A percentile compares a stretch with the other conserved stretches of the same genome.
phyloP scores from a whole-genome alignment of 2,797 vertebrate genomes.

The Sebastes steindachneri region DNA sequence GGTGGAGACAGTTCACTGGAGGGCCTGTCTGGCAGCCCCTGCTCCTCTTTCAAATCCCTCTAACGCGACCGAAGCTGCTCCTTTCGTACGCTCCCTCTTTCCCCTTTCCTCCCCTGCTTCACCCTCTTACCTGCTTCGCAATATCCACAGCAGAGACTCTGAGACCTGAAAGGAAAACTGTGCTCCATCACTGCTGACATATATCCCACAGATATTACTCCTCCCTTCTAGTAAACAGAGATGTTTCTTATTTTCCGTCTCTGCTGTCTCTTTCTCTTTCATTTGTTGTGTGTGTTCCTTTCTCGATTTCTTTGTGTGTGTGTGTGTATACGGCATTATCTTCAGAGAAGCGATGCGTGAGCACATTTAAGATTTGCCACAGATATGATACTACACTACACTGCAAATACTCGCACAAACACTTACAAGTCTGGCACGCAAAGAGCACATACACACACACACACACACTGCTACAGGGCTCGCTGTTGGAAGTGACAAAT shows the following conservation, averaged over 20 bases:
- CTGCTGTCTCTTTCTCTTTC: conserved; percentile 12
- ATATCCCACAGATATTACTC: conserved; percentile 50
- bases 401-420: background rate
- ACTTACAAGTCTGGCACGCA: background rate
- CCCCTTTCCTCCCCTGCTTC: background rate
- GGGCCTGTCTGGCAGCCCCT: conserved; percentile 82
- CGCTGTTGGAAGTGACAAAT: conserved; percentile 37
- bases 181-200: conserved; percentile 14
- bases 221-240: conserved; percentile 59
- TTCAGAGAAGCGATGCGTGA: conserved; percentile 8
- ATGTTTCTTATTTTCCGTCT: conserved; percentile 53
- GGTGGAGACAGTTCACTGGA: conserved; percentile 84
- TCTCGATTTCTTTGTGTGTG: background rate
- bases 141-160: conserved; percentile 15
- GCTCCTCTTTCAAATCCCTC: conserved; percentile 73
- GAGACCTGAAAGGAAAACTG: conserved; percentile 19
- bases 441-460: background rate
- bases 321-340: background rate
- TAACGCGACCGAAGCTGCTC: conserved; percentile 11
- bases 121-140: conserved; percentile 35
- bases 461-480: background rate
- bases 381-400: background rate
- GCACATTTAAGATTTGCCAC: background rate
- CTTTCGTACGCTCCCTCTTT: conserved; percentile 1
- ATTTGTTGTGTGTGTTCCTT: conserved; percentile 6